Conservation (phyloP, 1,140 invertebrate species). For the Pseudachorutes palmiensis region DNA sequence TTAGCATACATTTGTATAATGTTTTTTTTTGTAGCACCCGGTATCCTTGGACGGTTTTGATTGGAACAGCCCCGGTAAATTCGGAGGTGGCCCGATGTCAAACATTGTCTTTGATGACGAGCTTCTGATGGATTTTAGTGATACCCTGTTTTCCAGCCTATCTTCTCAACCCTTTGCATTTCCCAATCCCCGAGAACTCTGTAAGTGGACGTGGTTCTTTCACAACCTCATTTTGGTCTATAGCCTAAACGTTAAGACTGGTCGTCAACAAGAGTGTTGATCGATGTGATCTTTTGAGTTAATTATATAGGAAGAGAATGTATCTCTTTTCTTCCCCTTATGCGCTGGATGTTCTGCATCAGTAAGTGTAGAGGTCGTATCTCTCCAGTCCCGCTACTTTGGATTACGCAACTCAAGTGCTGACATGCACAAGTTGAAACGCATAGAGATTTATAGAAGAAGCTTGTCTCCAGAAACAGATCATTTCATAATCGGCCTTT, state of each 20-base stretch:
- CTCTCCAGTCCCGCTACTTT: no score
- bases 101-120: slow-evolving; percentile 68
- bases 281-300: no score
- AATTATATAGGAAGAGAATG: no score
- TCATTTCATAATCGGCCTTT: slow-evolving; percentile 5
- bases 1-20: no score
- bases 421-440: background rate
- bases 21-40: slow-evolving; percentile 31
- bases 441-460: background rate
- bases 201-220: slow-evolving; percentile 48
- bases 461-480: background rate
- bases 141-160: slow-evolving; percentile 80
- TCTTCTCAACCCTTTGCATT: slow-evolving; percentile 84
- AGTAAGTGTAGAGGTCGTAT: no score
- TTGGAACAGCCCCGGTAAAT: slow-evolving; percentile 31
- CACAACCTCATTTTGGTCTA: no score
- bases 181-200: slow-evolving; percentile 91
- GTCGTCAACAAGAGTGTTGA: no score
- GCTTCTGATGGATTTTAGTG: slow-evolving; percentile 79
- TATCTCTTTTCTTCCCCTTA: no score
- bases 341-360: no score
- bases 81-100: slow-evolving; percentile 33
- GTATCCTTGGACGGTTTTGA: slow-evolving; percentile 37
- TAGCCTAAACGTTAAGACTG: no score
- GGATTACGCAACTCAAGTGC: background rate